Base-by-base conservation (phyloP, 2,113 vertebrate genomes). In the Scortum barcoo region DNA sequence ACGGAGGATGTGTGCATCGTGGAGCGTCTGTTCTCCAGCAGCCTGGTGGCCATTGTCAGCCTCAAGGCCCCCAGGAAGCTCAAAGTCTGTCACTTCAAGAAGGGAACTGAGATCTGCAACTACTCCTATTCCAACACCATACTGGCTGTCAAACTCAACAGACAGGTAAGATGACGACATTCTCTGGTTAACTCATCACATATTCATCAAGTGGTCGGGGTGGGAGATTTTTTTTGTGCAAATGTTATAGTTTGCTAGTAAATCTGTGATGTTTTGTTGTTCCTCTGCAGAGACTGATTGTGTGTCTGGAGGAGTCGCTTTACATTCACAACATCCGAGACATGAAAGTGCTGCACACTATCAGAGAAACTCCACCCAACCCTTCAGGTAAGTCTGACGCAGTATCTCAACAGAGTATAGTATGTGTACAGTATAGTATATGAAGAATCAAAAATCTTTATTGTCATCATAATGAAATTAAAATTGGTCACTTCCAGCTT, bases 291-390 rank as follows among this genome's bases (percentile, higher is more conserved):
- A 96, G 98, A 91, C 96, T 99, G 91, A 99, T 99, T 36, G 98
- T 99, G 68, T 99, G 98, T 93, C 95, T 99, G 94, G 98, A 99
- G 82, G 98, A 99, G 91, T 99, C 97, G 5, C 97, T 99, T 8
- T 99, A 99, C 73, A 99, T 99, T 83, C 98, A 99, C 95, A 99
- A 99, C 91, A 99, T 99, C 91, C 94, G 98, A 92, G 98, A 99
- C 94, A 99, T 99, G 98, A 99, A 99, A 94, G 98, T 99, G 40
- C 95, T 99, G 89, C 98, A 99, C 87, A 99, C 98, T n/a, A 99
- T 99, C 94, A 94, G 98, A 91, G 98, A 99, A 94, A 99, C 98
- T 0, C 98, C 98, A 12, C 98, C 98, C n/a, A 98, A 99, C 91
- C 98, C 97, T 38, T 95, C 97, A 90, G 97, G 97, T 98, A 85